A percentile compares a stretch with the other conserved stretches of the same genome.
Evolutionary conservation across 2,888 invertebrate genomes (phyloP).

Genomic region (Epinotia ramella): DNA sequence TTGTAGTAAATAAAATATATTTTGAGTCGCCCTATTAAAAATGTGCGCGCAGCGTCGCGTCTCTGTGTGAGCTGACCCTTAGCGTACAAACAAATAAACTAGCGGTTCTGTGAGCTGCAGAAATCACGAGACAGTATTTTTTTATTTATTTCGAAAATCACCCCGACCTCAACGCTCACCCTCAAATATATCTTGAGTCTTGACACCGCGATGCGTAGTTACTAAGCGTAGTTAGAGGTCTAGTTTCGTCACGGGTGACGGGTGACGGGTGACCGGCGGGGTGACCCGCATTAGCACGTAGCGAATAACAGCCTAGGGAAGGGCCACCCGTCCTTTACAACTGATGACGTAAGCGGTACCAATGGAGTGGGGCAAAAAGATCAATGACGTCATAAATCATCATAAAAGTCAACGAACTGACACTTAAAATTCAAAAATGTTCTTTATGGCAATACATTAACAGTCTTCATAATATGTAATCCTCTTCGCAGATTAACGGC

Average conservation of each 20-base stretch:
- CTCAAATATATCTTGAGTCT: too few species aligned
- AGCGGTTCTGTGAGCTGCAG: too few species aligned
- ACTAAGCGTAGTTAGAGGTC: too few species aligned
- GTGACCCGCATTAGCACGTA: too few species aligned
- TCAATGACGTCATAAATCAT: slow-evolving; percentile 34
- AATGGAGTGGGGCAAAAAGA: slow-evolving; percentile 7
- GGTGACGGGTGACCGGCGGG: too few species aligned
- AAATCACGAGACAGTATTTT: too few species aligned
- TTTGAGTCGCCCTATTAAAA: background rate
- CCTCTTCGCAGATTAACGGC: slow-evolving; percentile 40
- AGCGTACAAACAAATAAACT: background rate
- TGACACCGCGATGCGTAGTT: too few species aligned
- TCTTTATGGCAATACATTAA: slow-evolving; percentile 36
- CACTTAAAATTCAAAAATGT: slow-evolving; percentile 30
- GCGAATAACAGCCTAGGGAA: background rate
- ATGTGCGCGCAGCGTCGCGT: slow-evolving; percentile 3
- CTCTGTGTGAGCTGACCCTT: slow-evolving; percentile 13
- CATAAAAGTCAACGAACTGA: slow-evolving; percentile 23
- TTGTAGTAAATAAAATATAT: too few species aligned
- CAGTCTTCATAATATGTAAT: slow-evolving; percentile 35
- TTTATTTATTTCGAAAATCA: too few species aligned
- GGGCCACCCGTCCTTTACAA: background rate
- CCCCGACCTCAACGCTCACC: too few species aligned
- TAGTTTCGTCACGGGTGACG: too few species aligned
- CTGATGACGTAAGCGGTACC: slow-evolving; percentile 5